These are phyloP conservation scores for Sus scrofa DNA, from an alignment of 2,113 vertebrate genomes.

Conservation along the genomic window T2T-Sscrofa CM000812.6:220270501-220271000, in stretches of 20 bases:
- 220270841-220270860: not conserved
- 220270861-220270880: not conserved
- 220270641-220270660: not conserved
- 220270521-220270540: not conserved
- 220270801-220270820: not conserved
- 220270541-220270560: not conserved
- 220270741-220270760: conserved; percentile 47
- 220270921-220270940: not conserved
- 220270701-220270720: not conserved
- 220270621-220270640: not conserved
- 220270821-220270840: not conserved
- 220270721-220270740: not conserved
- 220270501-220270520: not conserved
- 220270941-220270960: not conserved
- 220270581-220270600: not conserved
- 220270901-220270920: not conserved
- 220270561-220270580: not conserved
- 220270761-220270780: not conserved
- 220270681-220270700: not conserved
- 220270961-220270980: not conserved
- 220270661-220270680: conserved; percentile 27
- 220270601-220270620: not conserved
- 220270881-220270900: conserved; percentile 47
- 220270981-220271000: not conserved
- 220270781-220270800: too few species aligned